Evolutionary conservation across 2,113 vertebrate genomes (phyloP).

Genomic region (Sigmodon hispidus): DNA sequence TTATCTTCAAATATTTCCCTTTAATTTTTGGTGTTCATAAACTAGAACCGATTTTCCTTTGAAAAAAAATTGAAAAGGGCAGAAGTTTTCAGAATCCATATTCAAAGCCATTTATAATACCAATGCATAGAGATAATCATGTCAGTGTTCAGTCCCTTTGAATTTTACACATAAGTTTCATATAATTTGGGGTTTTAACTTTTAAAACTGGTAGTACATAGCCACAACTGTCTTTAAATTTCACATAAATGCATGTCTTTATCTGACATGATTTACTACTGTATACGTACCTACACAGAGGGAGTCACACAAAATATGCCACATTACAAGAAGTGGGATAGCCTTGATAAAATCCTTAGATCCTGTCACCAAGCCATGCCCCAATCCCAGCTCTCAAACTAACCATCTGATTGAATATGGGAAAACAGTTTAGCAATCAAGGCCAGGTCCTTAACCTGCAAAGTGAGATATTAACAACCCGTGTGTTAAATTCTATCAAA

Average conservation of each 20-base stretch:
- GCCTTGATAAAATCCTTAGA: neutral
- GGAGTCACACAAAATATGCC: neutral
- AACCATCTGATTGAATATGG: neutral
- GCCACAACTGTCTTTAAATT: neutral
- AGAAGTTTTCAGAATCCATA: constrained; percentile 11
- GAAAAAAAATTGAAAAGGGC: neutral
- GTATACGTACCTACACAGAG: neutral
- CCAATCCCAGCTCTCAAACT: neutral
- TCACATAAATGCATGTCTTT: neutral
- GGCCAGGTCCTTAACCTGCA: neutral
- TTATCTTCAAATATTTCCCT: neutral
- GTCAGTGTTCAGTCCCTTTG: neutral
- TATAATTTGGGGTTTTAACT: neutral
- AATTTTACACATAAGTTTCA: neutral
- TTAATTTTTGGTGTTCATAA: neutral
- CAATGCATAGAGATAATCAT: neutral
- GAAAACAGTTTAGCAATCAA: neutral
- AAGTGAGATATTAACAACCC: neutral
- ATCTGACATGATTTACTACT: neutral
- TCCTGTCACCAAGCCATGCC: neutral
- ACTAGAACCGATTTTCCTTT: neutral
- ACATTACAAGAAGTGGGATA: too few species aligned
- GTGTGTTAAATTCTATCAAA: neutral
- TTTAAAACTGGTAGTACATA: neutral
- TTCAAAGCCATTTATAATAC: neutral